phyloP scores from a whole-genome alignment of 2,113 vertebrate species.

The Pampusana beccarii region DNA sequence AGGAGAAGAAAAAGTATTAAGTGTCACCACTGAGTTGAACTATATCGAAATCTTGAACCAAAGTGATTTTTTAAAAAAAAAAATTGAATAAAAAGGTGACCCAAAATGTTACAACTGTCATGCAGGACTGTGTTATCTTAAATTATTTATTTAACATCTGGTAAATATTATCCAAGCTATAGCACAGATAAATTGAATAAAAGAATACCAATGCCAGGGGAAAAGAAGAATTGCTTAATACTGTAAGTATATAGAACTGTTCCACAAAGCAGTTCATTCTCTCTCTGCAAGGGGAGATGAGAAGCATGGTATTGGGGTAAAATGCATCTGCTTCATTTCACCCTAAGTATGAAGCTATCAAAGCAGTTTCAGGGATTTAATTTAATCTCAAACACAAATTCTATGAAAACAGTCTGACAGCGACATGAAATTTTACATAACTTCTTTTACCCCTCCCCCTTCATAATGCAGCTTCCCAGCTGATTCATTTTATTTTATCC shows the following conservation, averaged over 20 bases:
- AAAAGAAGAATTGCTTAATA: slow-evolving; percentile 70
- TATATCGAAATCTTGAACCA: slow-evolving; percentile 54
- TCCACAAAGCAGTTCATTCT: slow-evolving; percentile 69
- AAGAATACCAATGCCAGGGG: slow-evolving; percentile 69
- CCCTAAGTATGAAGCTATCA: slow-evolving; percentile 72
- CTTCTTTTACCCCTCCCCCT: slow-evolving; percentile 52
- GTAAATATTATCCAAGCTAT: slow-evolving; percentile 72
- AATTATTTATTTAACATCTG: slow-evolving; percentile 79
- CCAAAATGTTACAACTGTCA: slow-evolving; percentile 65
- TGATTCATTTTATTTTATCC: slow-evolving; percentile 74
- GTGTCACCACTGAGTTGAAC: slow-evolving; percentile 62
- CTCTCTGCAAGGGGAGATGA: slow-evolving; percentile 55
- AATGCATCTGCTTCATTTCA: slow-evolving; percentile 75
- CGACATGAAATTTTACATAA: slow-evolving; percentile 71
- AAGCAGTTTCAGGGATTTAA: slow-evolving; percentile 59
- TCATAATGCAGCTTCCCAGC: slow-evolving; percentile 59
- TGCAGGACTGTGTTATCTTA: slow-evolving; percentile 58
- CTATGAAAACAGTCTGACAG: slow-evolving; percentile 67
- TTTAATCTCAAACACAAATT: slow-evolving; percentile 69
- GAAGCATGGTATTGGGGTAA: slow-evolving; percentile 57
- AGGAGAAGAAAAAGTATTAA: slow-evolving; percentile 55
- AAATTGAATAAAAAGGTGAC: slow-evolving; percentile 67
- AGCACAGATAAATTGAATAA: slow-evolving; percentile 74
- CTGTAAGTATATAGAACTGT: slow-evolving; percentile 68
- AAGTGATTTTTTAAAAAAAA: slow-evolving; percentile 6